These are phyloP conservation scores for Acridotheres tristis DNA, from an alignment of 2,797 vertebrate genomes.

Conservation along the genomic window DNA sequence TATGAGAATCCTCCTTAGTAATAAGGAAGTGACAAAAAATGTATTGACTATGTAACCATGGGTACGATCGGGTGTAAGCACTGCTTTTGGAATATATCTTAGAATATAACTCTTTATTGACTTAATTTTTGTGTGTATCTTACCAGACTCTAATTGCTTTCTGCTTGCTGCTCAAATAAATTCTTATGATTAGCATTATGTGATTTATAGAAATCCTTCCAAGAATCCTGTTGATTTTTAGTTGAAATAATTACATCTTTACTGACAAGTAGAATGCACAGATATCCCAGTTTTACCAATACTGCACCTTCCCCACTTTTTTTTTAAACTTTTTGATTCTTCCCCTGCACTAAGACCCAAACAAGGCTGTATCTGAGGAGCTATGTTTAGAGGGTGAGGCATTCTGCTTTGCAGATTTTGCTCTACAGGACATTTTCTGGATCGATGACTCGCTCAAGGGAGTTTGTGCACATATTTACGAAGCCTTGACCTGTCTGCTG, in stretches of 20 bases:
- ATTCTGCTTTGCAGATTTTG: conserved; percentile 3
- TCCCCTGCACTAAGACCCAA: background rate
- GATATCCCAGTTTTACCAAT: background rate
- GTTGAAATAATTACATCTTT: background rate
- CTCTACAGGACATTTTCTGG: conserved; percentile 44
- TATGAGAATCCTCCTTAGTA: background rate
- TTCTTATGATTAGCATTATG: background rate
- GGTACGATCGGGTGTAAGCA: background rate
- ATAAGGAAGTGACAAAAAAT: background rate
- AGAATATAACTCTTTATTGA: background rate
- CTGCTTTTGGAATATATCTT: background rate
- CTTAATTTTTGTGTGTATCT: background rate
- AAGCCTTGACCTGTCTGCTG: background rate
- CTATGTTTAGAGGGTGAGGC: background rate
- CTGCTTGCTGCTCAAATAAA: background rate
- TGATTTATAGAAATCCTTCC: background rate
- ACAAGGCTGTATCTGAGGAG: background rate
- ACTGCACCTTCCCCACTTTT: background rate
- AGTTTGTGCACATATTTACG: background rate
- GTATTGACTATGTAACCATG: background rate
- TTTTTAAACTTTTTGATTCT: background rate
- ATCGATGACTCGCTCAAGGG: background rate
- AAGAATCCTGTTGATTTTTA: background rate
- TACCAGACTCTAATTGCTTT: background rate
- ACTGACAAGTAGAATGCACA: background rate